phyloP scores from a whole-genome alignment of 2,888 invertebrate genomes.

The Galeopsomyia nigrocyanea region DNA sequence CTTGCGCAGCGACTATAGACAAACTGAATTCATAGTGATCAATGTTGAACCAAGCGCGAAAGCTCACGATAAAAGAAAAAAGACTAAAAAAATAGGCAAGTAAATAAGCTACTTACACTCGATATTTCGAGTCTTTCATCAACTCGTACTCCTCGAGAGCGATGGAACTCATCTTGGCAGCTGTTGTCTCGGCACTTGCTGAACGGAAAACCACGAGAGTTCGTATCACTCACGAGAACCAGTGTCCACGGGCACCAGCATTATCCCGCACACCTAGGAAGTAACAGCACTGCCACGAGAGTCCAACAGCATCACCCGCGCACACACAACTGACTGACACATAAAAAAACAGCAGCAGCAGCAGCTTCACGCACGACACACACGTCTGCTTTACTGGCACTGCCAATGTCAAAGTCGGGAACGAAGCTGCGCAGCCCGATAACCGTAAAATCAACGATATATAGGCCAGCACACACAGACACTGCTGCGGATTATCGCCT shows the following conservation, averaged over 20 bases:
- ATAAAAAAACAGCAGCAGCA: not conserved
- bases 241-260: conserved; percentile 23
- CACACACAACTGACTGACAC: conserved; percentile 18
- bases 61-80: no score
- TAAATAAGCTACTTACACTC: conserved; percentile 72
- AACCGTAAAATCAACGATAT: conserved; percentile 30
- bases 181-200: not conserved
- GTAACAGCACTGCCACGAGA: not conserved
- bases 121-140: conserved; percentile 85
- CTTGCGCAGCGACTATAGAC: no score
- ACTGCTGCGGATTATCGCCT: conserved; percentile 36
- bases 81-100: not conserved
- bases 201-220: conserved; percentile 15
- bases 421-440: conserved; percentile 18
- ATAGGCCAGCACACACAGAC: conserved; percentile 1
- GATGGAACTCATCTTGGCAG: conserved; percentile 70
- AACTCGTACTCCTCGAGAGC: conserved; percentile 84
- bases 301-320: not conserved
- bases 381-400: conserved; percentile 36
- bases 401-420: conserved; percentile 43
- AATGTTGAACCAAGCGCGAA: no score
- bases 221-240: conserved; percentile 45
- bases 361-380: not conserved
- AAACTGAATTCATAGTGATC: no score
- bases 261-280: conserved; percentile 5